Evolutionary conservation across 2,888 invertebrate species (phyloP).

Genomic region (Nebria salina): DNA sequence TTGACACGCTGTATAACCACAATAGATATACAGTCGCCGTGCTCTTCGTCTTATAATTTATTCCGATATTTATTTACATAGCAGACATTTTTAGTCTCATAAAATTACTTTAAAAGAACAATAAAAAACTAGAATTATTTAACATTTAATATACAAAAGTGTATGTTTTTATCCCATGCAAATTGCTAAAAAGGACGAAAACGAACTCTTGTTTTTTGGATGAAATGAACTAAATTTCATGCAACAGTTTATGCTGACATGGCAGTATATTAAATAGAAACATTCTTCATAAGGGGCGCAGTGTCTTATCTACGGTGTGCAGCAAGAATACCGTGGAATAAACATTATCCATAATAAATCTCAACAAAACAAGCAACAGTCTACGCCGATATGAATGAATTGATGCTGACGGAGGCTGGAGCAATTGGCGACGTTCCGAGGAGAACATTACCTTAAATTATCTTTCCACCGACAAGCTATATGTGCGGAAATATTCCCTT

Average conservation of each 20-base stretch:
- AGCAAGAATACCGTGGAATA: neutral
- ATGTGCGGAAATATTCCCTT: neutral
- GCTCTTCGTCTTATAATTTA: neutral
- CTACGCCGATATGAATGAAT: conserved; percentile 48
- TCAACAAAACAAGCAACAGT: conserved; percentile 23
- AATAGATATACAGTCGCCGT: neutral
- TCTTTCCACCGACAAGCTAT: conserved; percentile 42
- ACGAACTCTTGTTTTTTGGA: no score
- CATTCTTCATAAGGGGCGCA: neutral
- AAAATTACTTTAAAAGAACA: no score
- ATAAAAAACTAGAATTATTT: no score
- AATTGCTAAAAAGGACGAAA: no score
- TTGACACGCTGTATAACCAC: conserved; percentile 49
- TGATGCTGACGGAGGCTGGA: conserved; percentile 48
- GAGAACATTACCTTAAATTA: conserved; percentile 52
- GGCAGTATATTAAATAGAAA: no score
- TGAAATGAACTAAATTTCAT: no score
- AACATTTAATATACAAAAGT: no score
- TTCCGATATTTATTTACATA: neutral
- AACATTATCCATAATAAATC: neutral
- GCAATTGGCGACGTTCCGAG: conserved; percentile 52
- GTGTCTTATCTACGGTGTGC: neutral
- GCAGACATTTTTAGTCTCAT: no score
- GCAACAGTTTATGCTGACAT: no score
- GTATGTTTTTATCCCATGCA: no score